Base-by-base conservation (phyloP, 2,113 vertebrate species). In the Phylloscopus whistleri region DNA sequence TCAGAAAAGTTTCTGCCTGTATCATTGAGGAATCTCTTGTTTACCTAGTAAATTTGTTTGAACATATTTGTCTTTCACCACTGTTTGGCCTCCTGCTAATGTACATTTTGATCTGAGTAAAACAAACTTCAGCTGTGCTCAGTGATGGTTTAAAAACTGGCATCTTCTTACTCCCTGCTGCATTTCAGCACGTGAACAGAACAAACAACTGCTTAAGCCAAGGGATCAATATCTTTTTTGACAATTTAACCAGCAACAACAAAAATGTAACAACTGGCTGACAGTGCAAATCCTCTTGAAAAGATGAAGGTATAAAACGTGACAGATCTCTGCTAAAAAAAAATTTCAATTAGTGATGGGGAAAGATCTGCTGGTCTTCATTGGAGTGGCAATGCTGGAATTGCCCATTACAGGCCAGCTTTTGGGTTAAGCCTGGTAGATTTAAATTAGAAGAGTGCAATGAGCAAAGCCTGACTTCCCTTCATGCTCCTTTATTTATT, bases 21-120 rank as follows among this genome's bases (percentile, higher is more conserved):
- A 7, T 84, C 30, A 13, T 5, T 60, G 69, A 70, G 37, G 66
- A 89, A 58, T 87, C 10, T 2, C 56, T 69, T 93, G 89, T 78
- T 96, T 91, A 79, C 60, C 62, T 31, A 52, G 69, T 84, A 31
- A 28, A 82, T 94, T 85, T 95, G 41, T 91, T 85, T 28, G 63
- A 58, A 37, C 5, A 1, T 72, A 37, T 17, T 82, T 90, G 82
- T 77, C 28, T 92, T 94, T 91, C 87, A 84, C 6, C 70, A 59
- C 75, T 74, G 9, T 77, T 94, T 79, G 84, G 51, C 37, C 74
- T 90, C 33, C 30, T 80, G 56, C 43, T 84, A 26, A 37, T 24
- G 84, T 30, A 46, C 19, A 0, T 37, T 88, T 77, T 90, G 72
- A 70, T 74, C 26, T 81, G 43, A 41, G 75, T 26, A 78, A 89